Evolutionary conservation across 2,797 vertebrate genomes (phyloP).

Genomic region (Tragelaphus eurycerus): DNA sequence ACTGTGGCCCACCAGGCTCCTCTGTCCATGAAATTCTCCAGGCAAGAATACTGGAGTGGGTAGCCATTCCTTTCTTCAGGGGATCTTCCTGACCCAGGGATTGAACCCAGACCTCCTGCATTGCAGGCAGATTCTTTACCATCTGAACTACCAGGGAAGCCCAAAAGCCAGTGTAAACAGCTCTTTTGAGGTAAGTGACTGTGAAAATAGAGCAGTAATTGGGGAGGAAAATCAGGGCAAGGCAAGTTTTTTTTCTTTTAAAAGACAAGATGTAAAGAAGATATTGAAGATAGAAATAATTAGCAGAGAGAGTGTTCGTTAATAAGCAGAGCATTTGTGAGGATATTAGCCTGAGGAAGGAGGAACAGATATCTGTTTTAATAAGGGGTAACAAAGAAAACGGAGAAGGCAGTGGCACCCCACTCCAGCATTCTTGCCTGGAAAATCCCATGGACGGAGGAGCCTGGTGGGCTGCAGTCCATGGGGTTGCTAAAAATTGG

Average conservation of each 20-base stretch:
- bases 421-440: too few relatives aligned
- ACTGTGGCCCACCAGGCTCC: neutral
- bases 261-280: neutral
- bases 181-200: neutral
- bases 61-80: neutral
- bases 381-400: neutral
- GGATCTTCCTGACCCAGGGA: neutral
- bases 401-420: too few relatives aligned
- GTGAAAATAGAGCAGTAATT: neutral
- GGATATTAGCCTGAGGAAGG: neutral
- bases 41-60: neutral
- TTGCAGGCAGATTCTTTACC: neutral
- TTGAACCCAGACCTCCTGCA: neutral
- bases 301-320: neutral
- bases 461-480: too few relatives aligned
- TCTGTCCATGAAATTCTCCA: neutral
- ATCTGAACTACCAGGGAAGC: neutral
- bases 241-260: neutral
- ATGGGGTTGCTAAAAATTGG: too few relatives aligned
- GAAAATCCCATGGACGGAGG: too few relatives aligned
- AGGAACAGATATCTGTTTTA: neutral
- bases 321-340: neutral
- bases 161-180: neutral
- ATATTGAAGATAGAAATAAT: neutral
- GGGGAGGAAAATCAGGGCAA: neutral